phyloP scores from a whole-genome alignment of 2,113 vertebrate genomes.

The Podocnemis expansa region DNA sequence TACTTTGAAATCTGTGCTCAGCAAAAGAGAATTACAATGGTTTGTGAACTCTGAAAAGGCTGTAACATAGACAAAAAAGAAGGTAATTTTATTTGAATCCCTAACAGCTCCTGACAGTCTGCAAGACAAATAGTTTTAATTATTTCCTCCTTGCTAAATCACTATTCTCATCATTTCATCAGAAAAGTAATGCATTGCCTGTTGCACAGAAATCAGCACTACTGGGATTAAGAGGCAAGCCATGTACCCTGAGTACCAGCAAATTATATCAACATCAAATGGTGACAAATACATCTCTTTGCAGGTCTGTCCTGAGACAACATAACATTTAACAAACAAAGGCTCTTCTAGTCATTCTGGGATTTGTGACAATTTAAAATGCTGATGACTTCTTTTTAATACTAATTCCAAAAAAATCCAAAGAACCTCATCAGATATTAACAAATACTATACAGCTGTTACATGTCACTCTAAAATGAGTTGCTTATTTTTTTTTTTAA shows the following conservation, averaged over 20 bases:
- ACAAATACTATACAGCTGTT: not conserved
- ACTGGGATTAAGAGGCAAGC: slow-evolving; percentile 35
- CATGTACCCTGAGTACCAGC: not conserved
- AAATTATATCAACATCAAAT: slow-evolving; percentile 28
- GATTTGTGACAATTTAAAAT: not conserved
- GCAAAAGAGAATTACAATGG: slow-evolving; percentile 45
- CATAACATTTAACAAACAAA: not conserved
- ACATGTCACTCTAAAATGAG: not conserved
- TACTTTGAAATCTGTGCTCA: slow-evolving; percentile 43
- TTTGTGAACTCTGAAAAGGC: slow-evolving; percentile 47
- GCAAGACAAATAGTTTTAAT: slow-evolving; percentile 71
- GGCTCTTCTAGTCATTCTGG: not conserved
- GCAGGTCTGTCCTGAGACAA: slow-evolving; percentile 14
- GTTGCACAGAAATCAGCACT: not conserved
- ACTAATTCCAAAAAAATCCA: not conserved
- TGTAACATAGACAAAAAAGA: slow-evolving; percentile 3
- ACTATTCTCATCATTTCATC: slow-evolving; percentile 30
- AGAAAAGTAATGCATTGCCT: slow-evolving; percentile 35
- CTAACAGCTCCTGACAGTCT: slow-evolving; percentile 55
- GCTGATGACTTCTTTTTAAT: accelerated
- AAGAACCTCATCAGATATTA: not conserved
- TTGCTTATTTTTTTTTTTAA: not conserved
- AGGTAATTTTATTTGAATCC: slow-evolving; percentile 48
- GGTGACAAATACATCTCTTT: slow-evolving; percentile 36
- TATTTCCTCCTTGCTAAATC: slow-evolving; percentile 51